These are phyloP conservation scores for Seriola quinqueradiata DNA, from an alignment of 2,113 vertebrate species.

Conservation along the genomic window DNA sequence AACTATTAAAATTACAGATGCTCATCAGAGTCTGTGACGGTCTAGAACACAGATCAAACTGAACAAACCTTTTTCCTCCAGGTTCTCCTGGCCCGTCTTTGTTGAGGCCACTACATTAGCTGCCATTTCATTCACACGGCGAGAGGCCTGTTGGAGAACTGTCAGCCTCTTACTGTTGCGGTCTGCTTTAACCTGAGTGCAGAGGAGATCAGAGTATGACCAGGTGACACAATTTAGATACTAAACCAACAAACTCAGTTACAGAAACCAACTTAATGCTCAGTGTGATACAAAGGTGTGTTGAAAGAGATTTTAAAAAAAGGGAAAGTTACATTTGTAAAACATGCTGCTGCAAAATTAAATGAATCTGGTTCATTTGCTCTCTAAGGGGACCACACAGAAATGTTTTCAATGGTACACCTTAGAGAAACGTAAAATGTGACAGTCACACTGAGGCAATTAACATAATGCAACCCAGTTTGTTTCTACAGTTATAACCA, in stretches of 20 bases:
- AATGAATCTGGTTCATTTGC: neutral
- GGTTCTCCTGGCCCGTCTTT: slow-evolving; percentile 92
- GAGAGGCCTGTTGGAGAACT: slow-evolving; percentile 93
- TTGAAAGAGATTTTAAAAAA: neutral
- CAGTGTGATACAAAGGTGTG: neutral
- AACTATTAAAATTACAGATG: neutral
- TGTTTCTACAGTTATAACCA: neutral
- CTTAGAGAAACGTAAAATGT: neutral
- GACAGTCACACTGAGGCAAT: neutral
- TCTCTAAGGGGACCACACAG: neutral
- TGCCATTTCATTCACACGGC: slow-evolving; percentile 93
- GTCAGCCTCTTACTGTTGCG: slow-evolving; percentile 89
- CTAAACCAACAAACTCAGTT: neutral
- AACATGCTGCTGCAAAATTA: neutral
- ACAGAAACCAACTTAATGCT: neutral
- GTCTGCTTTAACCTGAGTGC: slow-evolving; percentile 92
- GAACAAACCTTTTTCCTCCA: slow-evolving; percentile 90
- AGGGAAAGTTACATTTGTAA: neutral
- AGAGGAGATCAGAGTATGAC: neutral
- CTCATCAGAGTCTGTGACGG: neutral
- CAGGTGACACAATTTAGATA: neutral
- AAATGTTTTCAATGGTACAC: neutral
- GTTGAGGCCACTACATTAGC: slow-evolving; percentile 95
- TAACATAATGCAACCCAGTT: neutral
- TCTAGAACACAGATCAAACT: neutral